Base-by-base conservation (phyloP, 2,888 invertebrate species). In the Myathropa florea region DNA sequence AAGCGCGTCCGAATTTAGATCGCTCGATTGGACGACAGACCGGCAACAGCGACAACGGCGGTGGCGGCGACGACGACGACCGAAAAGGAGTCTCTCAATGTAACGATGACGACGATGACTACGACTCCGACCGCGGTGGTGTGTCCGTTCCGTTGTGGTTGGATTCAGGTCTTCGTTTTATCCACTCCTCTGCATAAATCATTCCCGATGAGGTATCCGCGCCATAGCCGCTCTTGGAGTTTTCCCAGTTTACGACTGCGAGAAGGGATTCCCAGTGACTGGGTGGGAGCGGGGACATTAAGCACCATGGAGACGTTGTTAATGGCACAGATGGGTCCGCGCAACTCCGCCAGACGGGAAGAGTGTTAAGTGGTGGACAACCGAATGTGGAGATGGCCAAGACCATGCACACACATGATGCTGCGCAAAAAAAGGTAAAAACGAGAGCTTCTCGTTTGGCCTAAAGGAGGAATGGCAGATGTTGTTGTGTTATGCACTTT, bases 1-100 rank as follows among this genome's bases (percentile, higher is more conserved):
- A 81, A 68, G 21, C 73, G 77, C 85, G 85, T 77, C 68, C 81
- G 77, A 68, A 73, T 81, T 81, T 77, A 81, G 84, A 85, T 81
- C 84, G 71, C 63, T 72, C 79, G 79, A 79, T 75, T 68, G 73
- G 64, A 57, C 63, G 28, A 64, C 71, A 67, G 70, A 63, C 60
- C 73, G 7, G 18, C 46, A 46, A 46, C 46, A 6, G 7, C 46
- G 18, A 33, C 33, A 33, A 6, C 33, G 33, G 33, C 10, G 33
- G 33, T 10, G 33, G 33, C 10, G 33, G 33, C 9, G 10, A 46
- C 46, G 46, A 46, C 18, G 46, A 68, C 70, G 33, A 55, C 24
- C 33, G n/a, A 59, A 30, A 70, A 57, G 70, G 70, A 46, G 46
- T 46, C 46, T 57, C 78, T 64, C 59, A 64, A 46, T 46, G 71